Conservation (phyloP, 2,888 invertebrate genomes). For the Unio delphinus region DNA sequence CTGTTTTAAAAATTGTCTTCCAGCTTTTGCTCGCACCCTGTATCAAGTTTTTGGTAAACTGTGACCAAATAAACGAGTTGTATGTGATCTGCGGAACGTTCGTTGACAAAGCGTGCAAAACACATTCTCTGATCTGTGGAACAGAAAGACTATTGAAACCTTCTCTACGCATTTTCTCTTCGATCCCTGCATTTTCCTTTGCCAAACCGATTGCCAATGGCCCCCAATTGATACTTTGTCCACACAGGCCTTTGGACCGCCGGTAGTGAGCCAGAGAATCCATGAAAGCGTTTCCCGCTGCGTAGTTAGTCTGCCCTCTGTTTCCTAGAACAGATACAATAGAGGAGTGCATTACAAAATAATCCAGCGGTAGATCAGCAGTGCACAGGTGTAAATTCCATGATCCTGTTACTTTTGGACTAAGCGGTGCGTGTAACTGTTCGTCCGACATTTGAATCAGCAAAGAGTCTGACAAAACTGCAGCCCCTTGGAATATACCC, state of each 20-base stretch:
- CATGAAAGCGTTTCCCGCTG: constrained; percentile 52
- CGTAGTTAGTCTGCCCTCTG: constrained; percentile 52
- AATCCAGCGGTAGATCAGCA: constrained; percentile 36
- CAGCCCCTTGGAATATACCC: constrained; percentile 55
- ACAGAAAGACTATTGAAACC: constrained; percentile 13
- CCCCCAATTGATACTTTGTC: constrained; percentile 57
- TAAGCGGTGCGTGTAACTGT: constrained; percentile 28
- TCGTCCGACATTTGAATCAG: constrained; percentile 29
- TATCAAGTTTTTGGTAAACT: too few relatives aligned
- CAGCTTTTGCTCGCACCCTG: too few relatives aligned
- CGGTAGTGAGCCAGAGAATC: constrained; percentile 50
- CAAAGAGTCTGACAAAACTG: constrained; percentile 36
- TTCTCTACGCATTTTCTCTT: constrained; percentile 11
- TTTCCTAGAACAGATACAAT: constrained; percentile 50
- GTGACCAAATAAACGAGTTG: constrained; percentile 20
- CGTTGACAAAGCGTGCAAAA: constrained; percentile 30
- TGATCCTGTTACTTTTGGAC: constrained; percentile 50
- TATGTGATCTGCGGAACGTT: constrained; percentile 26
- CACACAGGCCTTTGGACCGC: constrained; percentile 28
- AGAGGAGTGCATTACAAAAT: constrained; percentile 54
- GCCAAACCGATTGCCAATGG: constrained; percentile 47
- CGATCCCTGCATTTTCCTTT: constrained; percentile 11
- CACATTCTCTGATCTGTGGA: constrained; percentile 16
- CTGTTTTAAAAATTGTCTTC: too few relatives aligned
- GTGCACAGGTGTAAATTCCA: constrained; percentile 51